Evolutionary conservation across 2,113 vertebrate species (phyloP), one percentile per base, ranked within the genome.

Genomic region (Poicephalus meyeri): DNA sequence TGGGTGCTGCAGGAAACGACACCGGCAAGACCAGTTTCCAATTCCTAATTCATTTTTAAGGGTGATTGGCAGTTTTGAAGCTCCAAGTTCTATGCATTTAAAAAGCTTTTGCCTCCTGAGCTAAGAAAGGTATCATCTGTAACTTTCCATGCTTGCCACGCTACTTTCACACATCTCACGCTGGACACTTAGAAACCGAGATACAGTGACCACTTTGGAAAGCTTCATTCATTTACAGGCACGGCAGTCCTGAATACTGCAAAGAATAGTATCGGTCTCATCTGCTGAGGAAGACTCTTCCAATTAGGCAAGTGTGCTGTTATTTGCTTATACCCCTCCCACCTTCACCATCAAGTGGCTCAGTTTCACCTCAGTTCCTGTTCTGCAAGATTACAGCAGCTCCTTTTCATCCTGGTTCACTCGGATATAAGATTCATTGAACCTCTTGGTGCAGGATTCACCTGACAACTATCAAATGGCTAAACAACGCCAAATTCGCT

Each of bases 41-140:
- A n/a, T 25, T 93, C 31, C 76, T 86, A 88, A 88, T 83, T 95
- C 83, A 71, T 72, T 86, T 83, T 94, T 68, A 71, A 78, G 26
- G 33, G 39, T 35, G 28, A 80, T 28, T n/a, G 1, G 68, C 74
- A 91, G 85, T 50, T 91, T 69, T 52, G 14, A 88, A 85, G 10
- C 24, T 61, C 25, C n/a, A 63, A 64, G 35, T 78, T 55, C 56
- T 7, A 9, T 3, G 7, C 70, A 64, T 80, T 77, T 49, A 13
- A 88, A 91, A 88, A 93, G 53, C 69, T 66, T 93, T 71, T 77
- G 42, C 83, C 14, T 39, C 37, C 37, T 39, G 37, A 39, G 37
- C 37, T 58, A 46, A 41, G 63, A 39, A 55, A 63, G 13, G 70
- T 39, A 46, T 69, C n/a, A 74, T 50, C 37, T 71, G 37, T 68